These are phyloP conservation scores for Brachionus plicatilis DNA, from an alignment of 1,140 invertebrate species.

Conservation along the genomic window DNA sequence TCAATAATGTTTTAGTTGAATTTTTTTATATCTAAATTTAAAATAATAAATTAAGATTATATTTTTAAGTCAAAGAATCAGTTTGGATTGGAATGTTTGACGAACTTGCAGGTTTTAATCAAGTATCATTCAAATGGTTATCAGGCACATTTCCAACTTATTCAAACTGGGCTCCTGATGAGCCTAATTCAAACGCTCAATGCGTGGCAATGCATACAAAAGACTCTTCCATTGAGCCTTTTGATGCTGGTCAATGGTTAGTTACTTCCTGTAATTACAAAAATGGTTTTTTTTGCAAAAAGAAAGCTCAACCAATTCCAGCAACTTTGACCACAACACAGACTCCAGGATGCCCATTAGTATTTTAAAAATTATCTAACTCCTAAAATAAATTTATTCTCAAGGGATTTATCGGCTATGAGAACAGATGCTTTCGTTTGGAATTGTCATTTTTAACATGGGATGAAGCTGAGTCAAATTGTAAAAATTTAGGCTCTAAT, in stretches of 20 bases:
- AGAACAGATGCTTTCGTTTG: conserved; percentile 25
- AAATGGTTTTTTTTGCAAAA: conserved; percentile 33
- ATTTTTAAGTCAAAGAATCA: conserved; percentile 13
- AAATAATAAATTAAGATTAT: neutral
- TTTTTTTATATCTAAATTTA: no score
- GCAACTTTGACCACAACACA: neutral
- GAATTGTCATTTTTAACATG: neutral
- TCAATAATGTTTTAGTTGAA: neutral
- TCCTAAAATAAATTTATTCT: neutral
- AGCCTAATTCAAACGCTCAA: conserved; percentile 43
- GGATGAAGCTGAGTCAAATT: conserved; percentile 22
- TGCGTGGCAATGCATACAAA: conserved; percentile 28
- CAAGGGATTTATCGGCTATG: conserved; percentile 4
- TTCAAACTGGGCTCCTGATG: conserved; percentile 44
- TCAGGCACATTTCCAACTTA: conserved; percentile 43
- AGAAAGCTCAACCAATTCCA: neutral
- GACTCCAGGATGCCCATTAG: conserved; percentile 1
- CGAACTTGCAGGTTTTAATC: conserved; percentile 30
- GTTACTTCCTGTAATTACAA: conserved; percentile 34
- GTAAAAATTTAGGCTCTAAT: neutral
- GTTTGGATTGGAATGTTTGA: conserved; percentile 46
- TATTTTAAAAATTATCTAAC: neutral
- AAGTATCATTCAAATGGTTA: conserved; percentile 44
- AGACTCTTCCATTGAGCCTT: conserved; percentile 10
- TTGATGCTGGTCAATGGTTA: conserved; percentile 27